phyloP scores from a whole-genome alignment of 1,140 invertebrate genomes.

The Ptiloglossa arizonensis region DNA sequence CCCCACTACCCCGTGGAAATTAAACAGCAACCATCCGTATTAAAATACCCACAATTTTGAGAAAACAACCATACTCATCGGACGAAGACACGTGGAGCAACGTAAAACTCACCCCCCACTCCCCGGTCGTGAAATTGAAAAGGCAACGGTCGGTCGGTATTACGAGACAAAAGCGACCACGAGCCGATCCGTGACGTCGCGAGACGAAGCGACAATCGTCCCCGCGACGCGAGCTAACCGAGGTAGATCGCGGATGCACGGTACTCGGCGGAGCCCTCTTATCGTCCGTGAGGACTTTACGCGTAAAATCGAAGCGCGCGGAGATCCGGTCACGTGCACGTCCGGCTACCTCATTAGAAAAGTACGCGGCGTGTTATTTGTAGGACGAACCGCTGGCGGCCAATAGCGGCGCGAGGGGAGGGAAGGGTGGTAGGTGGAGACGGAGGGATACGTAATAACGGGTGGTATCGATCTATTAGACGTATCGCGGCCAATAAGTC shows the following conservation, averaged over 20 bases:
- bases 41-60: too few species aligned
- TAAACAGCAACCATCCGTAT: too few species aligned
- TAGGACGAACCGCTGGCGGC: constrained; percentile 23
- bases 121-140: too few species aligned
- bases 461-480: constrained; percentile 67
- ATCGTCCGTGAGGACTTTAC: neutral
- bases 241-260: constrained; percentile 36
- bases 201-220: neutral
- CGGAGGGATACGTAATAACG: constrained; percentile 51
- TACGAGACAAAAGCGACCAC: too few species aligned
- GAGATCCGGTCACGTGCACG: constrained; percentile 67
- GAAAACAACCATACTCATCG: too few species aligned
- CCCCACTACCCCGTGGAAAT: too few species aligned
- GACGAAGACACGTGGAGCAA: too few species aligned
- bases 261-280: neutral
- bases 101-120: too few species aligned
- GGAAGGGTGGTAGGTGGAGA: too few species aligned
- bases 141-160: too few species aligned
- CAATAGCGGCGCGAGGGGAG: too few species aligned
- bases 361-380: constrained; percentile 60
- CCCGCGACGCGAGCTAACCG: neutral
- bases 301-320: constrained; percentile 43
- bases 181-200: neutral
- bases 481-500: constrained; percentile 62
- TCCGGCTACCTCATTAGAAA: constrained; percentile 60